phyloP scores from a whole-genome alignment of 1,140 invertebrate species.

The Calliphora vicina region DNA sequence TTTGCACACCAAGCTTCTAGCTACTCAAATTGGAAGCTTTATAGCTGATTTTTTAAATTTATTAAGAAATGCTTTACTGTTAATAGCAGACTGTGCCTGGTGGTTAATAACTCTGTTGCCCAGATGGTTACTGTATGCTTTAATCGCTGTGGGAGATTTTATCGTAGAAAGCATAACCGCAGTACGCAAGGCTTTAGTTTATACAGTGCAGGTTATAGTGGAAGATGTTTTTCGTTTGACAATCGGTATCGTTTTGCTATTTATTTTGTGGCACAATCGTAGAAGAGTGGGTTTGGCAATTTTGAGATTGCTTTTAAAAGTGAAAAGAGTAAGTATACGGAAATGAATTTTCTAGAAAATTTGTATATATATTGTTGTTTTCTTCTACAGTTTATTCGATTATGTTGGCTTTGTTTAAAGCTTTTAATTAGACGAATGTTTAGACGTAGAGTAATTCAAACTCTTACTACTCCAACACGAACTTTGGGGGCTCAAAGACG shows the following conservation, averaged over 20 bases:
- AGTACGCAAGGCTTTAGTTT: neutral
- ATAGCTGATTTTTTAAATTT: constrained; percentile 12
- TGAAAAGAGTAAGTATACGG: constrained; percentile 9
- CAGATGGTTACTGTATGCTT: neutral
- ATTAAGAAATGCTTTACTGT: neutral
- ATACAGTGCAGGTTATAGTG: neutral
- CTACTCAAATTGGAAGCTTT: neutral
- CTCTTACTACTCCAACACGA: neutral
- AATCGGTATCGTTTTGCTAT: neutral
- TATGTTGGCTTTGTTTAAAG: neutral
- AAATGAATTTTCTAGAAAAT: too few species aligned
- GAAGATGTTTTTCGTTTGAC: constrained; percentile 31
- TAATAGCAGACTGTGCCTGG: constrained; percentile 31
- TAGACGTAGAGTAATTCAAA: neutral
- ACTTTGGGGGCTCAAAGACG: neutral
- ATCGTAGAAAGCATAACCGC: neutral
- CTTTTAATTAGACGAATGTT: neutral
- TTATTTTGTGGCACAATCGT: constrained; percentile 7
- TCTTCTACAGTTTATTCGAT: neutral
- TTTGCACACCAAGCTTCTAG: constrained; percentile 20
- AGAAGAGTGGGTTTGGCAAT: neutral
- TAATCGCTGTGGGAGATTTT: constrained; percentile 22
- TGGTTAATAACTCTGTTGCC: constrained; percentile 25
- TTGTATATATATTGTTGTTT: neutral
- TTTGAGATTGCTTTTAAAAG: neutral